Evolutionary conservation across 1,140 invertebrate genomes (phyloP).

Genomic region (Tetragonula clypearis): DNA sequence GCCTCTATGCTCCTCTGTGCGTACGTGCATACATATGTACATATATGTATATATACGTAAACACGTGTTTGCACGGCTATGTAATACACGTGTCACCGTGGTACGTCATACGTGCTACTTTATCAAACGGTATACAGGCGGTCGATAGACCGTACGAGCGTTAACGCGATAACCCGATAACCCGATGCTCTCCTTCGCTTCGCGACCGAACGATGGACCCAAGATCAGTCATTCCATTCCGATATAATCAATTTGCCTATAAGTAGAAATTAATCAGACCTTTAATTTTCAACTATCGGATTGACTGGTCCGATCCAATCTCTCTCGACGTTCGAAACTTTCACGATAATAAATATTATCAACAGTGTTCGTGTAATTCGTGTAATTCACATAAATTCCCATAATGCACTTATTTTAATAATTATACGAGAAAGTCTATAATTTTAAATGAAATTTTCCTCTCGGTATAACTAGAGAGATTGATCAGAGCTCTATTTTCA

Average conservation of each 20-base stretch:
- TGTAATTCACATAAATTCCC: too few species aligned
- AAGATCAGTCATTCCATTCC: conserved; percentile 60
- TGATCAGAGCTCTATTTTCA: too few species aligned
- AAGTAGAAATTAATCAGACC: too few species aligned
- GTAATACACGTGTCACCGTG: conserved; percentile 55
- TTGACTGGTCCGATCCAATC: too few species aligned
- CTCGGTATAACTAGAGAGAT: too few species aligned
- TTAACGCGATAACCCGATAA: conserved; percentile 68
- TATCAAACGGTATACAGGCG: conserved; percentile 51
- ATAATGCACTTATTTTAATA: too few species aligned
- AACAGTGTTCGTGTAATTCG: too few species aligned
- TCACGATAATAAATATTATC: too few species aligned
- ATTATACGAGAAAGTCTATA: too few species aligned
- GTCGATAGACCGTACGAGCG: conserved; percentile 64
- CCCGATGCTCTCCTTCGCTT: conserved; percentile 48
- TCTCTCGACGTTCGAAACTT: too few species aligned
- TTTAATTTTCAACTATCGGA: too few species aligned
- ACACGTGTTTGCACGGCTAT: conserved; percentile 14
- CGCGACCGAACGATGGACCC: conserved; percentile 43
- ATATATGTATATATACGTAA: not conserved
- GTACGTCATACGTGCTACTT: conserved; percentile 62
- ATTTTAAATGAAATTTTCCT: too few species aligned
- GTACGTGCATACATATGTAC: not conserved
- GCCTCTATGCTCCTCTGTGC: not conserved
- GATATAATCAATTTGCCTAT: conserved; percentile 63